Base-by-base conservation (phyloP, 2,888 invertebrate genomes). In the Cantharis lateralis region DNA sequence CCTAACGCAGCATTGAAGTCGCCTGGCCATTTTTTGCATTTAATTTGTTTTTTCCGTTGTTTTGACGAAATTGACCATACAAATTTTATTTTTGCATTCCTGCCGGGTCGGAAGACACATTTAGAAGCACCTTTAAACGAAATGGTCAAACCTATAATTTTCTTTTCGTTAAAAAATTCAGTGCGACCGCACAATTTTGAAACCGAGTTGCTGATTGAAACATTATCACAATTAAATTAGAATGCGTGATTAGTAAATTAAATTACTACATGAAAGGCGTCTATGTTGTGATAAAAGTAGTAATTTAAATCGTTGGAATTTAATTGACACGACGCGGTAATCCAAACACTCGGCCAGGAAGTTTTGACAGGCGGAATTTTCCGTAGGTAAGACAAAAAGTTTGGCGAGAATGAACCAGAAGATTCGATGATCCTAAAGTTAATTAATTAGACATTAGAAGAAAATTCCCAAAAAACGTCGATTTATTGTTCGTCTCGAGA, bases 1-100 rank as follows among this genome's bases (percentile, higher is more conserved):
- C 15, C 62, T 64, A 28, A 75, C 71, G 9, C 66, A n/a, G 61
- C 75, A 16, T 75, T 75, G 63, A 75, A 75, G 13, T 75, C 75
- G 9, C 75, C 18, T n/a, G 9, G 26, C 26, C 7, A 7, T 48
- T 48, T 48, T 48, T 48, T 48, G 48, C n/a, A 48, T n/a, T 48
- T n/a, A 48, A n/a, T 48, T 48, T n/a, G 48, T 48, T 48, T 48
- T 0, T n/a, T 9, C 2, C 11, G 13, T 5, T 13, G 32, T 32
- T 32, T 32, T n/a, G 13, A n/a, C 32, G 4, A 32, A 32, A 13
- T 13, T 13, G 1, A 5, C 0, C 1, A 13, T 32, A 32, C 0
- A 32, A 32, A 32, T 32, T 32, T n/a, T 2, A n/a, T n/a, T 48
- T n/a, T 13, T 32, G n/a, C 13, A 5, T 32, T 32, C n/a, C 5